Base-by-base conservation (phyloP, 2,797 vertebrate genomes). In the Ctenochaetus hawaiiensis region DNA sequence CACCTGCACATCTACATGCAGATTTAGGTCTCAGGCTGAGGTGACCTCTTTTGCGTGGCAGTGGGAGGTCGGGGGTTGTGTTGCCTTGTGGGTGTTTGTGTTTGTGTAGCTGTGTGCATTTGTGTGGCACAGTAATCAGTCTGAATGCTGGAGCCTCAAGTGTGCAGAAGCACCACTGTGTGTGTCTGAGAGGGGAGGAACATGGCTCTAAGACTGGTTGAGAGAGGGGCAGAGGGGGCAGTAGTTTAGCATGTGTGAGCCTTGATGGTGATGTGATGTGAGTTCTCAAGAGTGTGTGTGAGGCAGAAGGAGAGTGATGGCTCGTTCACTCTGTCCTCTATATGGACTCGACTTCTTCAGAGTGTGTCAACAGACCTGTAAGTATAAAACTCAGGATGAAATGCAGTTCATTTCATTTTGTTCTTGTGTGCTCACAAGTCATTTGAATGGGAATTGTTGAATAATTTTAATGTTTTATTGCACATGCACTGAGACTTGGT, bases 251-350 rank as follows among this genome's bases (percentile, higher is more conserved):
- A 41, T 41, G 39, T 41, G 39, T 41, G 39, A 41, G 39, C 37
- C 77, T 72, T 77, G 74, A 77, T 73, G 71, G 59, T 70, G 81
- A 87, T 90, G 90, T 75, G 86, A 90, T 92, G 90, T 80, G 91
- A 91, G 86, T 88, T 94, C 87, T 94, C 89, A 90, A 81, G 92
- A 68, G 81, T 78, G 66, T 92, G 94, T 87, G 92, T 94, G 89
- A 30, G 69, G 78, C 68, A 70, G 59, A 85, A 18, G 64, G 72
- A 65, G 62, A 69, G 43, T 37, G 64, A 84, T 88, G 79, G 85
- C 71, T 85, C 57, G 17, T 78, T 87, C 83, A 78, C 77, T 69
- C 76, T 52, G 51, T 82, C 57, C 67, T 68, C 61, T 49, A 1
- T 37, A 51, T 65, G 72, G 80, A 79, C 71, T 77, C 47, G 56